A percentile compares a stretch with the other conserved stretches of the same genome.
phyloP scores from a whole-genome alignment of 2,888 invertebrate species.

The Galerucella pusilla region DNA sequence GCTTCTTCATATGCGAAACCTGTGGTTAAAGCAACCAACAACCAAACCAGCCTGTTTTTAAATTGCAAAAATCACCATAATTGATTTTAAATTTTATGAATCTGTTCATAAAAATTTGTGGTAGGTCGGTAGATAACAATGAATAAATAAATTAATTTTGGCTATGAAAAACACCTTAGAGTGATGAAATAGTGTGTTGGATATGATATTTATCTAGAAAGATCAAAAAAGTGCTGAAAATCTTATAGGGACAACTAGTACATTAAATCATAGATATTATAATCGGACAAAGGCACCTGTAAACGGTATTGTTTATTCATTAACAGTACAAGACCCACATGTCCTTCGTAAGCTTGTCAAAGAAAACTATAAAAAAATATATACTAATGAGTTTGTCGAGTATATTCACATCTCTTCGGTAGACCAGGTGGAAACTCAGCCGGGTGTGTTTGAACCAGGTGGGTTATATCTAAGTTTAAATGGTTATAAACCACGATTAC shows the following conservation, averaged over 20 bases:
- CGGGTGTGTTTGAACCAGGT: constrained; percentile 21
- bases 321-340: constrained; percentile 33
- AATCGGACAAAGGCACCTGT: constrained; percentile 23
- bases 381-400: constrained; percentile 12
- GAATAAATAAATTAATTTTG: too few relatives aligned
- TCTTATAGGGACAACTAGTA: not conserved
- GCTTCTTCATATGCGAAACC: too few relatives aligned
- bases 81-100: too few relatives aligned
- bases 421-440: constrained; percentile 19
- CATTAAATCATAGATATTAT: constrained; percentile 12
- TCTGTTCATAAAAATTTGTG: too few relatives aligned
- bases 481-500: not conserved
- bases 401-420: constrained; percentile 16
- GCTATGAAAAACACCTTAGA: too few relatives aligned
- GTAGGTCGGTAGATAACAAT: too few relatives aligned
- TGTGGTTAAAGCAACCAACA: too few relatives aligned
- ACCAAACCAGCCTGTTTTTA: too few relatives aligned
- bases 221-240: too few relatives aligned
- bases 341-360: constrained; percentile 15
- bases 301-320: constrained; percentile 5
- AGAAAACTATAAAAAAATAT: constrained; percentile 25
- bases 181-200: too few relatives aligned
- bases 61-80: too few relatives aligned
- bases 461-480: constrained; percentile 1
- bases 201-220: too few relatives aligned